Percentiles rank a stretch among this genome's conserved stretches.
Conservation (phyloP, 1,140 invertebrate species). For the Cyclina sinensis region DNA sequence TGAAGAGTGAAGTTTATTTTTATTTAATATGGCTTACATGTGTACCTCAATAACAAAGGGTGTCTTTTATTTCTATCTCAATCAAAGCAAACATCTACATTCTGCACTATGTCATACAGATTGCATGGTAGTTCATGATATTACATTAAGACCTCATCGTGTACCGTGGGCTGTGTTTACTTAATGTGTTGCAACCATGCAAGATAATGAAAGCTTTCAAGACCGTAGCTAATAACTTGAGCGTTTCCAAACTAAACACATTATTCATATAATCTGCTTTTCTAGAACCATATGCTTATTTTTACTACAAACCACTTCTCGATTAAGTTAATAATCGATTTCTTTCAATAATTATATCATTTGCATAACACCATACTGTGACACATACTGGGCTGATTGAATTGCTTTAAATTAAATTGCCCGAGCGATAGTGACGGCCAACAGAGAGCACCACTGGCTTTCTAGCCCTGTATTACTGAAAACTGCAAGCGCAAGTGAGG, state of each 20-base stretch:
- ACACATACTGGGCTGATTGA: neutral
- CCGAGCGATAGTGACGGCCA: slow-evolving; percentile 38
- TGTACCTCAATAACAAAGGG: no score
- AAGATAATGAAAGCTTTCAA: neutral
- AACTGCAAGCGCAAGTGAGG: neutral
- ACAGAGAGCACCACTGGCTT: neutral
- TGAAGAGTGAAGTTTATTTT: no score
- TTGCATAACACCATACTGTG: slow-evolving; percentile 50
- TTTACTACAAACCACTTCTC: slow-evolving; percentile 49
- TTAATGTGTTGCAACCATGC: neutral
- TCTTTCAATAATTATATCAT: slow-evolving; percentile 62
- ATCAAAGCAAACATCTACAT: no score
- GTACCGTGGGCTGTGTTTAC: neutral
- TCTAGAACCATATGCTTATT: slow-evolving; percentile 64
- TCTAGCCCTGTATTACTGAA: neutral
- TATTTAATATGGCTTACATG: no score
- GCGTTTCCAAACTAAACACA: slow-evolving; percentile 2
- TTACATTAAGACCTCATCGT: neutral
- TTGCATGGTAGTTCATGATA: neutral
- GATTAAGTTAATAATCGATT: slow-evolving; percentile 58
- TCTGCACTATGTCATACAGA: no score
- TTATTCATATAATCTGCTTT: neutral
- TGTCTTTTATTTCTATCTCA: no score
- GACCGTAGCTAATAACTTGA: neutral
- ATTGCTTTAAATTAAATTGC: slow-evolving; percentile 60